Conservation (phyloP, 1,140 invertebrate genomes). For the Cyclina sinensis region DNA sequence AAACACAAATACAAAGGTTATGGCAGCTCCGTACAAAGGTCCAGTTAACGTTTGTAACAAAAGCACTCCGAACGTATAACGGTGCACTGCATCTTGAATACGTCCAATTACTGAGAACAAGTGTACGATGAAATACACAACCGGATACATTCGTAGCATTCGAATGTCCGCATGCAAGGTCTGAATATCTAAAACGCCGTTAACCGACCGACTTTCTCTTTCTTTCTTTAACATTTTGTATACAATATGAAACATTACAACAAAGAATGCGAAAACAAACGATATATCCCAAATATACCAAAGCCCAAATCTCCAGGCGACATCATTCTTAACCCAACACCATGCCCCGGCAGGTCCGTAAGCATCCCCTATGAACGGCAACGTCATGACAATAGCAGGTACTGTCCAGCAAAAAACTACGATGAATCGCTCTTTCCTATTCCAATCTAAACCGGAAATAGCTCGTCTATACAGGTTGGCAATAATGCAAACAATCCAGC, state of each 20-base stretch:
- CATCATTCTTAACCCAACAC: slow-evolving; percentile 26
- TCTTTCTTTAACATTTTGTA: not conserved
- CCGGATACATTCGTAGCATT: slow-evolving; percentile 21
- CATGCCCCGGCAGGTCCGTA: slow-evolving; percentile 20
- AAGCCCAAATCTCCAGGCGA: not conserved
- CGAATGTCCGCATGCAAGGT: too few relatives aligned
- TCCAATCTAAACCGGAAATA: not conserved
- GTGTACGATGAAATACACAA: too few relatives aligned
- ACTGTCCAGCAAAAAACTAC: not conserved
- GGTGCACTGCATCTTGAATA: not conserved
- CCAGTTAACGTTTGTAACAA: not conserved
- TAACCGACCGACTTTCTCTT: not conserved
- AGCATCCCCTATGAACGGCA: too few relatives aligned
- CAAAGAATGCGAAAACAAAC: too few relatives aligned
- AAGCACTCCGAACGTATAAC: slow-evolving; percentile 3
- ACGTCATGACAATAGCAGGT: too few relatives aligned
- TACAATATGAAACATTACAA: not conserved
- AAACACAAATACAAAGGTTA: slow-evolving; percentile 16
- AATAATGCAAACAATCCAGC: too few relatives aligned
- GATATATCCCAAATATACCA: slow-evolving; percentile 43
- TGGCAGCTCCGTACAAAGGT: slow-evolving; percentile 1
- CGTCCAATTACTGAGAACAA: slow-evolving; percentile 14
- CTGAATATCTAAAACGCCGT: too few relatives aligned
- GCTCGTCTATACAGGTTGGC: too few relatives aligned
- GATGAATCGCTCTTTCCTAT: not conserved